Percentiles rank a stretch among this genome's conserved stretches.
Conservation (phyloP, 2,113 vertebrate genomes). For the Nothoprocta perdicaria region DNA sequence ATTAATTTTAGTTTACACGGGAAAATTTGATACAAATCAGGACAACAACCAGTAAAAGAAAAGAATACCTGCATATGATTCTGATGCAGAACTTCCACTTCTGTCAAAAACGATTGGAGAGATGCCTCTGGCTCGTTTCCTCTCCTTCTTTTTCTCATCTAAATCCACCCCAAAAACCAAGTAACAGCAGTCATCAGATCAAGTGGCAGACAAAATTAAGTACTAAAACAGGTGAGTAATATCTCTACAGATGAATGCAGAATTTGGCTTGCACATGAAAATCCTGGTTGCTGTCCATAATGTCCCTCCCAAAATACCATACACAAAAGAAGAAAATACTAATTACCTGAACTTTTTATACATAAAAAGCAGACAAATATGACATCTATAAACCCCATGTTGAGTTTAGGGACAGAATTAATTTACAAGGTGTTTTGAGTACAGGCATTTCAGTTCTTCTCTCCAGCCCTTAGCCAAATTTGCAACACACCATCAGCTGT, state of each 20-base stretch:
- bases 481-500: background rate
- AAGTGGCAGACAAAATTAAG: background rate
- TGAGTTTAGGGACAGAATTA: background rate
- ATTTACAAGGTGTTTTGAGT: background rate
- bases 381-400: background rate
- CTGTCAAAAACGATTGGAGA: constrained; percentile 93
- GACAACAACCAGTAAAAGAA: constrained; percentile 34
- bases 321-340: background rate
- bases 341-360: background rate
- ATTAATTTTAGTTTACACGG: constrained; percentile 46
- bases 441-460: background rate
- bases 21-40: constrained; percentile 35
- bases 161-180: constrained; percentile 45
- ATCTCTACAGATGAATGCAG: background rate
- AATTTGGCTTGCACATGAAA: background rate
- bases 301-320: background rate
- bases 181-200: background rate
- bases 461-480: background rate
- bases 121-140: constrained; percentile 90
- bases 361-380: background rate
- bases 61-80: constrained; percentile 89
- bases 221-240: background rate
- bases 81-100: constrained; percentile 91
- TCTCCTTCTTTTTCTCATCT: constrained; percentile 89
- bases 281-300: background rate